Evolutionary conservation across 2,888 invertebrate species (phyloP).

Genomic region (Cryptocephalus moraei): DNA sequence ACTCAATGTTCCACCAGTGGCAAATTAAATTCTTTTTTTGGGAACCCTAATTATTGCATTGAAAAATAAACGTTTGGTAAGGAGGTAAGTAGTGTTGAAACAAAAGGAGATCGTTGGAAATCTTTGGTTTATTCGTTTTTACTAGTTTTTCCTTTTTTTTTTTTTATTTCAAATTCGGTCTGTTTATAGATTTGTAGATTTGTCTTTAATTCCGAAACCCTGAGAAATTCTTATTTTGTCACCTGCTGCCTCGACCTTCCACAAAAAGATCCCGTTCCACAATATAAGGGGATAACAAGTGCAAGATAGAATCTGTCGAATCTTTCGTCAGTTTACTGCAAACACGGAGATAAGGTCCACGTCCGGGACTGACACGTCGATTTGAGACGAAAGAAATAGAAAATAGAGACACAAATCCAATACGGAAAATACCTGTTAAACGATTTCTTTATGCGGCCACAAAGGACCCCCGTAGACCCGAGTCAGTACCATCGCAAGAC

Average conservation of each 20-base stretch:
- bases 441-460: slow-evolving; percentile 27
- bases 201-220: too few relatives aligned
- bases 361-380: slow-evolving; percentile 18
- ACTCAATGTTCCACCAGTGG: too few relatives aligned
- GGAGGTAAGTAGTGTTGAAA: too few relatives aligned
- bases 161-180: too few relatives aligned
- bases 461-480: slow-evolving; percentile 24
- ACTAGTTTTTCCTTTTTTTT: too few relatives aligned
- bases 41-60: too few relatives aligned
- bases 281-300: slow-evolving; percentile 11
- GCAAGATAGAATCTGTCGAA: slow-evolving; percentile 21
- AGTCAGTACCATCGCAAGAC: slow-evolving; percentile 19
- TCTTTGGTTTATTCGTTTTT: too few relatives aligned
- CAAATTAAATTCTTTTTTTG: too few relatives aligned
- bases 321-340: slow-evolving; percentile 27
- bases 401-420: slow-evolving; percentile 23
- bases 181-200: too few relatives aligned
- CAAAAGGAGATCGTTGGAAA: too few relatives aligned
- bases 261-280: neutral
- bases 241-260: slow-evolving; percentile 6
- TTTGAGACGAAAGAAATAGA: slow-evolving; percentile 15
- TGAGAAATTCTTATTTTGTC: neutral
- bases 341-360: slow-evolving; percentile 22
- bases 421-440: slow-evolving; percentile 33
- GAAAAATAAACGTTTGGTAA: too few relatives aligned